Evolutionary conservation across 2,888 invertebrate species (phyloP), one percentile per base, ranked within the genome.

Genomic region (Cheilosia vernalis): DNA sequence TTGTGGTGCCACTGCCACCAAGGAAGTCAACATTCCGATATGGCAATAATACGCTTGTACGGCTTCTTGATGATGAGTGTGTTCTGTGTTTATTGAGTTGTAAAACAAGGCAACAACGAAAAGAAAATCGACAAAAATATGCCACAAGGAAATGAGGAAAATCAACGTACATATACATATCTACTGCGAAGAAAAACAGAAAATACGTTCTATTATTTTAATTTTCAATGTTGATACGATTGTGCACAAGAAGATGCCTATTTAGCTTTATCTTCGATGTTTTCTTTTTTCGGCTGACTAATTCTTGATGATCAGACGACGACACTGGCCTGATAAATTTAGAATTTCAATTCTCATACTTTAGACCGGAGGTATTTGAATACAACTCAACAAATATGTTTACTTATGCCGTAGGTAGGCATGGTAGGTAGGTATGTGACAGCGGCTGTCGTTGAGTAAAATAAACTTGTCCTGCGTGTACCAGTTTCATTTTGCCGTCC

Each of bases 1-100:
- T 30, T 6, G 19, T 7, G 7, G n/a, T 15, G 13, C 24, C 17
- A 4, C 15, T 64, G 73, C 79, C 67, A 69, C 84, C 79, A 79
- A 79, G 79, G 79, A 84, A 84, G 79, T 74, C 84, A 84, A 79
- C 84, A 84, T 84, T 84, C 84, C 79, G 64, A 84, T 79, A 79
- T 79, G 69, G 70, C 27, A 79, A 79, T 72, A 79, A 66, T 61
- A 81, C 66, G 67, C 56, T 81, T 72, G 67, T 85, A 72, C 61
- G 85, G 76, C 76, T 85, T 85, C 81, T 76, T 58, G 61, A 72
- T 58, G 61, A 76, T 58, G 27, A 61, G 55, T 73, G 51, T 67
- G 49, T 74, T 78, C 69, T 73, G 51, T 67, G 49, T 74, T 78
- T 73, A 69, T 78, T 69, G 61, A 69, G 51, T 79, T 60, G 47